Evolutionary conservation across 2,797 vertebrate genomes (phyloP).

Genomic region (Neopelma chrysocephalum): DNA sequence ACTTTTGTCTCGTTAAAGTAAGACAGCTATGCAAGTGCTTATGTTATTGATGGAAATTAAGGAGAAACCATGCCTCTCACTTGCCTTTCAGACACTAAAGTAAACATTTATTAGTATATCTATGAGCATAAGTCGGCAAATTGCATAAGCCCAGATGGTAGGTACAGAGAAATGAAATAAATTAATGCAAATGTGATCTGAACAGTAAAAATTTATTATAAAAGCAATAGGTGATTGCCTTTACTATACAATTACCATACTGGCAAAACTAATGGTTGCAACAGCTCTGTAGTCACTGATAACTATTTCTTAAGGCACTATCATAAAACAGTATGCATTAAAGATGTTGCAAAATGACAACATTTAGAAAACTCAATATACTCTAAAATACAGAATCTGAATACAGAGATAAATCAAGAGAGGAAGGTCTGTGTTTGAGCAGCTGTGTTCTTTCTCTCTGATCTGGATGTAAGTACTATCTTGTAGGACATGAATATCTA

Average conservation of each 20-base stretch:
- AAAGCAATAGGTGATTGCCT: not conserved
- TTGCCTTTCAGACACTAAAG: not conserved
- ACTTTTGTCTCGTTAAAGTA: too few species aligned
- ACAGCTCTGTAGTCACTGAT: not conserved
- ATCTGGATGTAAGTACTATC: not conserved
- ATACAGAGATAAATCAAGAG: not conserved
- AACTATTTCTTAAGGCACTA: not conserved
- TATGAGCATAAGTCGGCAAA: not conserved
- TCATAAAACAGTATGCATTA: not conserved
- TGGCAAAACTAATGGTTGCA: not conserved
- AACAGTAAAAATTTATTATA: conserved; percentile 21
- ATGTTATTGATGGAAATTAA: not conserved
- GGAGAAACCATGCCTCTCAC: not conserved
- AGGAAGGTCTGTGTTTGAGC: not conserved
- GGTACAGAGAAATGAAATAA: not conserved
- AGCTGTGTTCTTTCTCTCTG: not conserved
- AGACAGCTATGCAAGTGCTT: not conserved
- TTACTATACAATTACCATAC: not conserved
- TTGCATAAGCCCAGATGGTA: not conserved
- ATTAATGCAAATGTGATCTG: not conserved
- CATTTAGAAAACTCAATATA: not conserved
- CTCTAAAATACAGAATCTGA: not conserved
- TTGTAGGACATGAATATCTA: not conserved
- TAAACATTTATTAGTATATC: not conserved
- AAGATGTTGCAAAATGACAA: not conserved